These are phyloP conservation scores for Palythoa heliodiscus DNA, from an alignment of 92 coral and sea anemone species.

Conservation along the genomic window DNA sequence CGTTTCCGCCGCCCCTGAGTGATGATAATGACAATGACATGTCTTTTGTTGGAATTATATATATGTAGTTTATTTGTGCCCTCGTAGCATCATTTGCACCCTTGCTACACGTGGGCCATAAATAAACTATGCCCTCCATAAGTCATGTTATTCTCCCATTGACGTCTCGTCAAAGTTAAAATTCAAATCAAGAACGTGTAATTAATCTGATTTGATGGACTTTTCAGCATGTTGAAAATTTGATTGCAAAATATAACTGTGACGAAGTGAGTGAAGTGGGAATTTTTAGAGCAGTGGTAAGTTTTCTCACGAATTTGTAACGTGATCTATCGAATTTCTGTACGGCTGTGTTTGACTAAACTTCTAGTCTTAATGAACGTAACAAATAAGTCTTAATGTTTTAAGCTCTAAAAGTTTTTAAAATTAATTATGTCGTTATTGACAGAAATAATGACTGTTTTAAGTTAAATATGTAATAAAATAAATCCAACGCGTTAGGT, in stretches of 20 bases:
- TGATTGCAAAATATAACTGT: conserved; percentile 72
- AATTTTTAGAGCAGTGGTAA: conserved; percentile 63
- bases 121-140: no score
- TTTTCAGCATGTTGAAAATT: conserved; percentile 87
- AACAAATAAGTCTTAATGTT: background rate
- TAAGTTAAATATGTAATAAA: background rate
- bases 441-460: background rate
- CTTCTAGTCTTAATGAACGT: background rate
- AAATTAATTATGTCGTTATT: background rate
- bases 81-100: no score
- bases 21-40: no score
- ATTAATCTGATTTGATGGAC: conserved; percentile 27
- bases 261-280: conserved; percentile 72
- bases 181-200: background rate
- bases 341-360: background rate
- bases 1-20: no score
- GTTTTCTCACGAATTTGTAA: background rate
- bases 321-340: background rate
- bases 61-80: no score
- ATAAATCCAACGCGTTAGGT: conserved; percentile 16
- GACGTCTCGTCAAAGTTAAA: no score
- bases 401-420: background rate
- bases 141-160: no score
- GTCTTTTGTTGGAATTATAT: no score
- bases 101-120: no score